A percentile compares a stretch with the other conserved stretches of the same genome.
phyloP scores from a whole-genome alignment of 2,113 vertebrate genomes.

The Actenoides lindsayi region DNA sequence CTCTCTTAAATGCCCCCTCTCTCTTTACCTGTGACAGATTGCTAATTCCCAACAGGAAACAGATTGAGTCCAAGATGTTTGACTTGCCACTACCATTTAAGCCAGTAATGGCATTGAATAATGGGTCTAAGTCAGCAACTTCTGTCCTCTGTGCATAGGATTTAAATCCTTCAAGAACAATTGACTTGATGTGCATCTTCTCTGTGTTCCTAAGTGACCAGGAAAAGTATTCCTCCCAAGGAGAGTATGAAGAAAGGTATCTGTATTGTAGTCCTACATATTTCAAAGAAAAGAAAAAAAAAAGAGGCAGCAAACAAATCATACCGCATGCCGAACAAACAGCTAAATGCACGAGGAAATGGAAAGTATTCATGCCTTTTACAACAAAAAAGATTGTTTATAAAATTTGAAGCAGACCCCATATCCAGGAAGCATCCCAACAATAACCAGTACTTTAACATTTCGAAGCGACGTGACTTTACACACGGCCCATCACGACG shows the following conservation, averaged over 20 bases:
- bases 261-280: background rate
- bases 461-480: background rate
- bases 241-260: background rate
- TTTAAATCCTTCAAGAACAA: conserved; percentile 94
- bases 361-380: fast-evolving
- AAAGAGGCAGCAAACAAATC: fast-evolving
- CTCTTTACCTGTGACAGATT: conserved; percentile 88
- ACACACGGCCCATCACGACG: fast-evolving
- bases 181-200: conserved; percentile 92
- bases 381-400: background rate
- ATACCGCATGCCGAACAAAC: background rate
- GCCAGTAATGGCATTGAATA: conserved; percentile 97
- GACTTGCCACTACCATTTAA: conserved; percentile 98
- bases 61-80: conserved; percentile 95
- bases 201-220: background rate
- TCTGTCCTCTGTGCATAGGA: conserved; percentile 95
- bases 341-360: fast-evolving
- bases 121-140: conserved; percentile 86
- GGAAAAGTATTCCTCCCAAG: background rate
- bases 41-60: conserved; percentile 91
- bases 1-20: background rate
- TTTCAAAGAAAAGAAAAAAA: background rate
- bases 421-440: background rate
- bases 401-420: background rate
- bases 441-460: background rate